A percentile compares a stretch with the other conserved stretches of the same genome.
Evolutionary conservation across 2,113 vertebrate species (phyloP).

Genomic region (Motacilla alba): DNA sequence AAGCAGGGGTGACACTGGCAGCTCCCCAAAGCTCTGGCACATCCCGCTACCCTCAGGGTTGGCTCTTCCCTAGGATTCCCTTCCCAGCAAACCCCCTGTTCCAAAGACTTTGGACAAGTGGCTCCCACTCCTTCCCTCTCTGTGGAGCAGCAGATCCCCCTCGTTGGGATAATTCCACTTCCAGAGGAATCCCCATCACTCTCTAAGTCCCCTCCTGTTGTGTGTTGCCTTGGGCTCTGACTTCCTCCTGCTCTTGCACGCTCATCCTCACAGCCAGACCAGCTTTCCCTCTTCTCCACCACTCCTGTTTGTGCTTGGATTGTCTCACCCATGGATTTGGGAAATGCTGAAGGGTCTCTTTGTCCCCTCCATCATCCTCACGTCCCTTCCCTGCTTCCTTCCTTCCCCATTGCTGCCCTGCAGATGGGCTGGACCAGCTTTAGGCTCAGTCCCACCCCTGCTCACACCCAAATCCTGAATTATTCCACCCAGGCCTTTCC

Average conservation of each 20-base stretch:
- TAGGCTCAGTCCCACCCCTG: not conserved
- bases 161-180: not conserved
- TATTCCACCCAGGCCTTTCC: not conserved
- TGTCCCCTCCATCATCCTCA: not conserved
- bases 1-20: not conserved
- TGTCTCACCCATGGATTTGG: not conserved
- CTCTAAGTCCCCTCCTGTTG: not conserved
- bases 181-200: not conserved
- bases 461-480: not conserved
- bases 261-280: not conserved
- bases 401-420: not conserved
- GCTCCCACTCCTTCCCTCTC: not conserved
- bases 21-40: not conserved
- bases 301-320: not conserved
- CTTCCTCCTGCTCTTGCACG: not conserved
- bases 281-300: fast-evolving
- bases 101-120: not conserved
- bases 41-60: fast-evolving
- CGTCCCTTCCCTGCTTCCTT: not conserved
- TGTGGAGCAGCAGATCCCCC: fast-evolving
- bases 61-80: not conserved
- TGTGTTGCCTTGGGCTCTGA: not conserved
- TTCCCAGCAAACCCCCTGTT: not conserved
- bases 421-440: not conserved
- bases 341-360: fast-evolving